Base-by-base conservation (phyloP, 1,140 invertebrate genomes). In the Riptortus pedestris region DNA sequence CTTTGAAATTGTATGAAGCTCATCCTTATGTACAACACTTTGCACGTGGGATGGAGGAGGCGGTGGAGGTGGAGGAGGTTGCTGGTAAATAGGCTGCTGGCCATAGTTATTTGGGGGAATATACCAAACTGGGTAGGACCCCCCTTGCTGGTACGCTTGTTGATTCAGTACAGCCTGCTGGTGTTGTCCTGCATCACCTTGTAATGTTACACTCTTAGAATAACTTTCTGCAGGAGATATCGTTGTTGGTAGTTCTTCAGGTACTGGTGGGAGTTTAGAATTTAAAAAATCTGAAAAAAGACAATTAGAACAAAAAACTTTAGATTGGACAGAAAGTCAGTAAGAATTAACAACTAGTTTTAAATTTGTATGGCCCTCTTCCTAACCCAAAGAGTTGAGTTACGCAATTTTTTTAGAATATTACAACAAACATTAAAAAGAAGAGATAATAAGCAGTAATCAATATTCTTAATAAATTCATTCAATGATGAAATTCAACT, bases 231-330 rank as follows among this genome's bases (percentile, higher is more conserved):
- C n/a, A n/a, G n/a, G n/a, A 2, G 43, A 45, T 18, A n/a, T 14
- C 2, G 20, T 14, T 3, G 43, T 3, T 2, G 43, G 43, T 22
- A 75, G 74, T 71, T 85, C 84, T 75, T 85, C 84, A 60, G 82
- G 83, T 63, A 85, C 83, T 2, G 83, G 76, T 55, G 83, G 79
- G 64, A 85, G 71, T 71, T 81, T 83, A 12, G 76, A 76, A 67
- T 74, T 78, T 47, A 83, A 72, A 63, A 83, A 77, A 71, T 83
- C 81, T 82, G 65, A 55, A 75, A 75, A n/a, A n/a, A n/a, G n/a
- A n/a, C n/a, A n/a, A n/a, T n/a, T n/a, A n/a, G n/a, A n/a, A n/a
- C n/a, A n/a, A n/a, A n/a, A n/a, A n/a, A n/a, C n/a, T n/a, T n/a
- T n/a, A n/a, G n/a, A n/a, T n/a, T n/a, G n/a, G n/a, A n/a, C n/a